Evolutionary conservation across 2,797 vertebrate species (phyloP).

Genomic region (Otolemur crassicaudatus): DNA sequence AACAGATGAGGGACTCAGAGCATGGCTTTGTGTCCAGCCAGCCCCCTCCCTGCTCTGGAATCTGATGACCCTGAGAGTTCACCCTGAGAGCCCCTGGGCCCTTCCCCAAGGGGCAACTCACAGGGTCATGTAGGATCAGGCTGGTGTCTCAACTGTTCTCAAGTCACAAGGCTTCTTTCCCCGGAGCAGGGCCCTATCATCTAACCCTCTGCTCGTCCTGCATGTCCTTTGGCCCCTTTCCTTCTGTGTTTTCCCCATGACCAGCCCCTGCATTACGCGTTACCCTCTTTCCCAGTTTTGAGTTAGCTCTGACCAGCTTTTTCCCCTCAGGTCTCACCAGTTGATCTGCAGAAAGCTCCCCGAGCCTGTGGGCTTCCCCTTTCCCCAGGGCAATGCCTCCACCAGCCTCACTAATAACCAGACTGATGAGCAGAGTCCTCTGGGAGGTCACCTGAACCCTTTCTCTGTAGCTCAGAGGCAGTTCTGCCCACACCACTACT

Average conservation of each 20-base stretch:
- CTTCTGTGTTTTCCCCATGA: neutral
- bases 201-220: neutral
- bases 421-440: neutral
- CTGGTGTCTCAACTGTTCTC: neutral
- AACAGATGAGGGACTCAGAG: neutral
- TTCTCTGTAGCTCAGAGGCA: neutral
- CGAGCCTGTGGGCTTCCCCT: neutral
- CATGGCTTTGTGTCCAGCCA: rapidly evolving
- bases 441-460: neutral
- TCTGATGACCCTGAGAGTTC: neutral
- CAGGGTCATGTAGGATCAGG: neutral
- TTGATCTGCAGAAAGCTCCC: neutral
- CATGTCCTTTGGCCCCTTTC: neutral
- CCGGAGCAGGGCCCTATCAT: neutral
- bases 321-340: neutral
- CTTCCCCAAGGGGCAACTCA: neutral
- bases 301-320: neutral
- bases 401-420: neutral
- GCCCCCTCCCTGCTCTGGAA: neutral
- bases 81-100: no score
- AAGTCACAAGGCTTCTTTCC: neutral
- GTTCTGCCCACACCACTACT: neutral
- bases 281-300: neutral
- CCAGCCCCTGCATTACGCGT: rapidly evolving
- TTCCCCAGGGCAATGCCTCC: neutral